phyloP scores from a whole-genome alignment of 1,140 invertebrate species.

The Araneus ventricosus region DNA sequence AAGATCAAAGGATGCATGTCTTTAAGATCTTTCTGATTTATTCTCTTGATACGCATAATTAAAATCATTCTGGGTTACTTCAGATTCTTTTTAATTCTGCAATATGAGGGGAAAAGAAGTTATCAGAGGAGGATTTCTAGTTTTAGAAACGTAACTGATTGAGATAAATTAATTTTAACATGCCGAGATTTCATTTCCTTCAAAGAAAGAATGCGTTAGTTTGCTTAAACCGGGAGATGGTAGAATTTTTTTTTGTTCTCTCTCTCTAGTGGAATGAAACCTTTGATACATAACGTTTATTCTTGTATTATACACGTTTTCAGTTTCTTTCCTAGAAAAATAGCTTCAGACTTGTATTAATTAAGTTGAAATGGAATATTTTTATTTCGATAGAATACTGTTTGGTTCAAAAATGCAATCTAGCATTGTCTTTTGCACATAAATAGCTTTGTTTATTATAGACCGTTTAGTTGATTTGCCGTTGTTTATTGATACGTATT shows the following conservation, averaged over 20 bases:
- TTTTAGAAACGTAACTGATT: not conserved
- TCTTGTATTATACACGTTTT: not conserved
- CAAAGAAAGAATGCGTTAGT: not conserved
- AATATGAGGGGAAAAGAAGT: not conserved
- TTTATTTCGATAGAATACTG: not conserved
- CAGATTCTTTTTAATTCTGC: not conserved
- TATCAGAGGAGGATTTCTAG: not conserved
- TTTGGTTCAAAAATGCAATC: not conserved
- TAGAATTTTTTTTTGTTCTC: not conserved
- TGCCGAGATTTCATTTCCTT: not conserved
- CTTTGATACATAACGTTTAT: not conserved
- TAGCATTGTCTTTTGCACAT: not conserved
- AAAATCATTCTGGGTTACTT: not conserved
- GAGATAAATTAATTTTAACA: conserved; percentile 35
- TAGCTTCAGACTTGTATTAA: not conserved
- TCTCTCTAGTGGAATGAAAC: not conserved
- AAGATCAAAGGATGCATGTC: conserved; percentile 12
- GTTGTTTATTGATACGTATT: too few species aligned
- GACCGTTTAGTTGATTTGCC: too few species aligned
- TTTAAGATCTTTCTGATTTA: not conserved
- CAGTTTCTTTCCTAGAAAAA: not conserved
- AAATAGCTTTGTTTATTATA: not conserved
- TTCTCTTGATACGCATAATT: conserved; percentile 27
- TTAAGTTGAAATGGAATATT: not conserved
- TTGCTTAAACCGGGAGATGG: not conserved